Evolutionary conservation across 1,140 invertebrate genomes (phyloP), one percentile per base, ranked within the genome.

Genomic region (Theocolax elegans): DNA sequence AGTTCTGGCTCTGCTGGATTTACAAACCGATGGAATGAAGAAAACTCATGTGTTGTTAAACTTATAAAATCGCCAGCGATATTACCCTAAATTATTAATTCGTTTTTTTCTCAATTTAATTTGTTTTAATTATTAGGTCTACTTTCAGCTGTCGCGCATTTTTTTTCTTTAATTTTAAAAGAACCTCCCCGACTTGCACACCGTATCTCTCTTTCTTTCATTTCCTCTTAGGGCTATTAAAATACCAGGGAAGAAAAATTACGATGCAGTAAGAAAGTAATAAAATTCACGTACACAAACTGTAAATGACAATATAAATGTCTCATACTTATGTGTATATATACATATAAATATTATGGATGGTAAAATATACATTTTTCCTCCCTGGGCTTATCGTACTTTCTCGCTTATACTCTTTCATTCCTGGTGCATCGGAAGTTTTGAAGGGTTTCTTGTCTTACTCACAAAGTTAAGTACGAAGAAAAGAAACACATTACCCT

Each of bases 51-150:
- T 69, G 77, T 76, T 74, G 68, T 77, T 80, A 76, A 81, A 79
- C 78, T 78, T 72, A 79, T 78, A 77, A 82, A 78, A 81, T 83
- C 81, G 80, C 79, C 80, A 80, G 77, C 80, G 75, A 84, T 76
- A 76, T 82, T 75, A 80, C 60, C 72, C 68, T 79, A 78, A 70
- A 58, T 72, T 25, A 56, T 71, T 63, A 23, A n/a, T 69, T 71
- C 15, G 7, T 71, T 60, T 12, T 72, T 66, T 23, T 69, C 69
- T 72, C 29, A 71, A 71, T 73, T 72, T 70, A 63, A n/a, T n/a
- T n/a, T n/a, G 46, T 38, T 67, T 68, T 25, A 70, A 65, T 67
- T 59, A 56, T 58, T 51, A 71, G 38, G 46, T 58, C 71, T 73
- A 65, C 49, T 66, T 70, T 62, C 27, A 40, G 54, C 51, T 69